Evolutionary conservation across 2,113 vertebrate species (phyloP).

Genomic region (Protobothrops flavoviridis): DNA sequence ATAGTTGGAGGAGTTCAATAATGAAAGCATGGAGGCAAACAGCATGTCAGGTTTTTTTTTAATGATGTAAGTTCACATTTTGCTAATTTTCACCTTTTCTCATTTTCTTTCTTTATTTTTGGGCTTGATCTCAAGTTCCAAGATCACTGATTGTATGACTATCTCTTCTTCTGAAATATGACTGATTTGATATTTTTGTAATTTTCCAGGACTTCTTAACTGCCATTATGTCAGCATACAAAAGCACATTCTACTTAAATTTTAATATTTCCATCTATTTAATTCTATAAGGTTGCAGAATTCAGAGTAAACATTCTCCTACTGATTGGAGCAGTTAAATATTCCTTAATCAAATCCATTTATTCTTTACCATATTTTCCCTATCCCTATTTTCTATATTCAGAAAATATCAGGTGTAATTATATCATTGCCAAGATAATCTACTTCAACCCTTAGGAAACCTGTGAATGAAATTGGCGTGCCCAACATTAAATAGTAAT

Average conservation of each 20-base stretch:
- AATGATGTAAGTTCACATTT: not conserved
- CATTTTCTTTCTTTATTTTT: not conserved
- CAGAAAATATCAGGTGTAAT: not conserved
- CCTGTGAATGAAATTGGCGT: not conserved
- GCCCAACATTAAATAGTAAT: not conserved
- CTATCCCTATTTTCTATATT: not conserved
- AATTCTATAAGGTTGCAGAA: not conserved
- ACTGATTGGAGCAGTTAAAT: not conserved
- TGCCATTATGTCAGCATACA: not conserved
- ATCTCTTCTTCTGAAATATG: not conserved
- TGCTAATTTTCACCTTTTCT: not conserved
- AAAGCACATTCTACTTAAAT: conserved; percentile 3
- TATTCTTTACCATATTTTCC: not conserved
- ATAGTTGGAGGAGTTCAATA: not conserved
- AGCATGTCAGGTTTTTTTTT: not conserved
- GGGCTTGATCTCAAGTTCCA: not conserved
- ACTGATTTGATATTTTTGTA: not conserved
- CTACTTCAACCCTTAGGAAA: not conserved
- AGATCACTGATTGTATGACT: not conserved
- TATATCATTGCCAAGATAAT: not conserved
- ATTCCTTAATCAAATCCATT: not conserved
- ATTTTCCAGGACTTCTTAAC: not conserved
- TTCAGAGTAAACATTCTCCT: not conserved
- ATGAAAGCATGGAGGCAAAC: not conserved
- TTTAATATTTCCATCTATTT: rapidly evolving